Percentiles rank a stretch among this genome's conserved stretches.
Evolutionary conservation across 2,888 invertebrate species (phyloP).

Genomic region (Cheilosia vernalis): DNA sequence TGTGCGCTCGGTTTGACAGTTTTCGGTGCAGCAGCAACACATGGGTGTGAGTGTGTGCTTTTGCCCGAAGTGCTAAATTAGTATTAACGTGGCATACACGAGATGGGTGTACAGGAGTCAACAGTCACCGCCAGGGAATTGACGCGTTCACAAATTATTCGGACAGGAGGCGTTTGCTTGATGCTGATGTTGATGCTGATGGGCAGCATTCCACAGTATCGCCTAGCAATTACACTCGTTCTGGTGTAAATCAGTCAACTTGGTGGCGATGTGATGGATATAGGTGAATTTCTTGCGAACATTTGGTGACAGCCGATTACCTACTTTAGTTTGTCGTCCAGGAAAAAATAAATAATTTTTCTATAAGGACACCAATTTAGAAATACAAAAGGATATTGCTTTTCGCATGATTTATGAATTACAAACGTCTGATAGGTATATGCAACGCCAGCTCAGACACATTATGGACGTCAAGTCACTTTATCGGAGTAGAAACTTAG

Average conservation of each 20-base stretch:
- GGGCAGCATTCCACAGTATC: background rate
- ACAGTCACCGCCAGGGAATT: slow-evolving; percentile 31
- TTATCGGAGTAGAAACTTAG: too few species aligned
- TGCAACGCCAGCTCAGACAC: too few species aligned
- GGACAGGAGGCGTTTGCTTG: slow-evolving; percentile 47
- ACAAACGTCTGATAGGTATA: too few species aligned
- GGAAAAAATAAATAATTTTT: too few species aligned
- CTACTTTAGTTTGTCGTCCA: too few species aligned
- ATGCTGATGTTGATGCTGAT: too few species aligned
- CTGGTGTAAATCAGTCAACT: background rate
- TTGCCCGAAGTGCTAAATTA: slow-evolving; percentile 47
- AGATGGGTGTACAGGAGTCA: slow-evolving; percentile 49
- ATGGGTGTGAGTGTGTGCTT: background rate
- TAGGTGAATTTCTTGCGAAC: background rate
- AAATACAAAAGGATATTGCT: too few species aligned
- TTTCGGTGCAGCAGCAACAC: slow-evolving; percentile 12
- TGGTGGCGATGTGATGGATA: slow-evolving; percentile 4
- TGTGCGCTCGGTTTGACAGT: slow-evolving; percentile 53
- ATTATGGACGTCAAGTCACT: too few species aligned
- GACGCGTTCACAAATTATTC: slow-evolving; percentile 62
- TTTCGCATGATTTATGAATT: too few species aligned
- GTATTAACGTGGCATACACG: slow-evolving; percentile 54
- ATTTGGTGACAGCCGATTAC: background rate
- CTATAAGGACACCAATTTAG: too few species aligned
- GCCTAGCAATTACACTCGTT: slow-evolving; percentile 24